phyloP scores from a whole-genome alignment of 2,797 vertebrate genomes.

The Bovichtus variegatus region DNA sequence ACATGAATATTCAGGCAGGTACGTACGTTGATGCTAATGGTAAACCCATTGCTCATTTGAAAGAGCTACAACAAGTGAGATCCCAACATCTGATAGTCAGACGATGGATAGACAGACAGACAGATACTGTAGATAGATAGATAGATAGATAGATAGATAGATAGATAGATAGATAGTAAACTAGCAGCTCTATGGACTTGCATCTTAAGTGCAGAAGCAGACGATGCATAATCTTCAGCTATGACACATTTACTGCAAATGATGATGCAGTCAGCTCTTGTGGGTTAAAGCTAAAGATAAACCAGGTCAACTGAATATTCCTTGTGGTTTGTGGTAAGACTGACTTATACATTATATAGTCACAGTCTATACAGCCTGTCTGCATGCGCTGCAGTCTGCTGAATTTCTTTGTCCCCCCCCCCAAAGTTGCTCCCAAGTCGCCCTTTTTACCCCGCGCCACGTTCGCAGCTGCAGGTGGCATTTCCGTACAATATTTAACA shows the following conservation, averaged over 20 bases:
- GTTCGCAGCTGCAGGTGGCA: conserved; percentile 88
- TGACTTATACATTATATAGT: conserved; percentile 77
- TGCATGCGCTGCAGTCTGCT: conserved; percentile 61
- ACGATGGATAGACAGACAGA: not conserved
- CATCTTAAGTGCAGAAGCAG: conserved; percentile 55
- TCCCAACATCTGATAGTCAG: not conserved
- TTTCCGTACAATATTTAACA: conserved; percentile 88
- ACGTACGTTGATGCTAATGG: conserved; percentile 5
- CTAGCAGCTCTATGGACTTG: conserved; percentile 21
- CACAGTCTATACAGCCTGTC: conserved; percentile 35
- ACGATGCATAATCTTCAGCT: conserved; percentile 49
- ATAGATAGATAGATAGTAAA: not conserved
- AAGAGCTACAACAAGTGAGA: not conserved
- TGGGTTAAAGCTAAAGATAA: conserved; percentile 75
- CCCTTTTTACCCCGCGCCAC: conserved; percentile 70
- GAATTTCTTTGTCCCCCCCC: conserved; percentile 50
- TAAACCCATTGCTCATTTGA: conserved; percentile 6
- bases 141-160: not conserved
- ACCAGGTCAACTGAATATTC: conserved; percentile 83
- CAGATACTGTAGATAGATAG: not conserved
- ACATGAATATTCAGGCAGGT: conserved; percentile 34
- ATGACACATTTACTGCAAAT: conserved; percentile 70
- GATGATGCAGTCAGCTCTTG: conserved; percentile 61
- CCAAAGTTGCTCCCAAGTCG: conserved; percentile 54
- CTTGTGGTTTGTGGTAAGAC: conserved; percentile 70